Base-by-base conservation (phyloP, 2,888 invertebrate species). In the Meta bourneti region DNA sequence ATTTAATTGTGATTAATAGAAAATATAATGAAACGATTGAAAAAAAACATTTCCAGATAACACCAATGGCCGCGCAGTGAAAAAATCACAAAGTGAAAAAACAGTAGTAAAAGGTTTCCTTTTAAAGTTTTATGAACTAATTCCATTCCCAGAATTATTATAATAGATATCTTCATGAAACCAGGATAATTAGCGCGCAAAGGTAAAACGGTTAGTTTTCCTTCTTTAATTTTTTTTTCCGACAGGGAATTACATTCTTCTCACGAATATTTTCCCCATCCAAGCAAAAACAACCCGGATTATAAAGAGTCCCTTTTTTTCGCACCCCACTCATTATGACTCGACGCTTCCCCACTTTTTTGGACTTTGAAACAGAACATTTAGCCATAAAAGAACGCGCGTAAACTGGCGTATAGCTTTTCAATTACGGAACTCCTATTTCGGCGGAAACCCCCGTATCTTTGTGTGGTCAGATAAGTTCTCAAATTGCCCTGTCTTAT, bases 381-480 rank as follows among this genome's bases (percentile, higher is more conserved):
- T 81, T 85, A 75, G 87, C 51, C 74, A 83, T 83, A 88, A 91
- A 91, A 88, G 82, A 77, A 70, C 49, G 81, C 82, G 71, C 54
- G 78, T 79, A 87, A 85, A 90, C 80, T 52, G 72, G 61, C 52
- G 69, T 87, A 87, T 91, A 87, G 87, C 82, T 87, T 91, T 91
- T 91, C 91, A 91, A 91, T 91, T 91, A 91, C 79, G 83, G 82
- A 91, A 87, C 79, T 87, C 87, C 78, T 87, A 83, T 87, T 91
- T 82, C 49, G 69, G 78, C 87, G 91, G 91, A 82, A 91, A 87
- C 78, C n/a, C 48, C 75, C 77, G 34, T 87, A 87, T 87, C 87
- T 86, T 82, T 87, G 85, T 34, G 79, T 71, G 87, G 91, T 91
- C 87, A 87, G 91, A 91, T 91, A 91, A 91, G 61, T 91, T 91